Evolutionary conservation across 2,888 invertebrate genomes (phyloP).

Genomic region (Drosophila dives): DNA sequence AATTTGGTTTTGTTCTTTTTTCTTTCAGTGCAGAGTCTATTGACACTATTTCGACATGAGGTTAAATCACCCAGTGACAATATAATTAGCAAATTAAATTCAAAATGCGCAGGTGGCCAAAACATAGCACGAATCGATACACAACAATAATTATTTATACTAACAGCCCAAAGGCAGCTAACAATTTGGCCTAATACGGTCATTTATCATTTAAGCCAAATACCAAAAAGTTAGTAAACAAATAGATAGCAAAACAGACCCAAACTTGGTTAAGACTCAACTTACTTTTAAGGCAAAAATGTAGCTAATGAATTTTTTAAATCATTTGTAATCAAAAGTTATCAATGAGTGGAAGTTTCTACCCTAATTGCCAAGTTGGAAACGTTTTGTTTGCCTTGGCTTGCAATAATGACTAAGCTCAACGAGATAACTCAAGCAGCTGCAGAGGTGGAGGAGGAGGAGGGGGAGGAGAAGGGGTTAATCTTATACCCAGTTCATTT

Average conservation of each 20-base stretch:
- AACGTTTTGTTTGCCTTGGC: neutral
- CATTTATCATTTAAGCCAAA: conserved; percentile 40
- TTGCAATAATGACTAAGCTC: conserved; percentile 26
- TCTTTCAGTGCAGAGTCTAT: conserved; percentile 45
- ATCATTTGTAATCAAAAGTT: conserved; percentile 29
- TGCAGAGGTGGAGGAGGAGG: neutral
- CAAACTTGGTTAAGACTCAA: neutral
- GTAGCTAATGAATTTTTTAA: conserved; percentile 33
- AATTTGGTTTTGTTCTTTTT: neutral
- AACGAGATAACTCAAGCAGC: conserved; percentile 12
- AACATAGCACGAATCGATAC: conserved; percentile 35
- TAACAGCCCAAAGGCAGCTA: conserved; percentile 13
- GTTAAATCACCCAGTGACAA: conserved; percentile 12
- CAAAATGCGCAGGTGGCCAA: conserved; percentile 42
- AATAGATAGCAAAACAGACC: conserved; percentile 10
- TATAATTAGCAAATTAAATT: conserved; percentile 75
- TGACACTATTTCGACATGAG: conserved; percentile 30
- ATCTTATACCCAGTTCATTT: conserved; percentile 1
- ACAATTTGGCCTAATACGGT: conserved; percentile 21
- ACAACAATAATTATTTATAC: conserved; percentile 22
- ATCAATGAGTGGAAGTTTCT: conserved; percentile 23
- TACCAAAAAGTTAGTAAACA: conserved; percentile 29
- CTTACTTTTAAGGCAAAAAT: conserved; percentile 2
- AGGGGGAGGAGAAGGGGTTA: neutral
- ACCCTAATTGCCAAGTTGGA: conserved; percentile 35